Conservation (phyloP, 2,888 invertebrate species). For the Tetheella fluctuosa region DNA sequence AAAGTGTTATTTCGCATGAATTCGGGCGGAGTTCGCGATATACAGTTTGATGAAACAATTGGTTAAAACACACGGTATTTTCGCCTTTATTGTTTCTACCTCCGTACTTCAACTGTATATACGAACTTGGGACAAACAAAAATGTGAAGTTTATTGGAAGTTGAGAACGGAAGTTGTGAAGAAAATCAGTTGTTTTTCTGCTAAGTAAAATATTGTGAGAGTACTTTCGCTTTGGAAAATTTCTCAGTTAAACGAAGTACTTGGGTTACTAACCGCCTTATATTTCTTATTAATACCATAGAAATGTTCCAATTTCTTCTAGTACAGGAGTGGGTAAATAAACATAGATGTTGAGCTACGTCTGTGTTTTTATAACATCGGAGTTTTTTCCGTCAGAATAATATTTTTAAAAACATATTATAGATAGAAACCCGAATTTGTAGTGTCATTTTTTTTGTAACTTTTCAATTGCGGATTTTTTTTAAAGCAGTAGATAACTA, state of each 20-base stretch:
- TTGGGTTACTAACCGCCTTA: not conserved
- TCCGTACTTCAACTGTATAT: constrained; percentile 1
- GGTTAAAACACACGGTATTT: constrained; percentile 49
- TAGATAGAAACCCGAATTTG: too few relatives aligned
- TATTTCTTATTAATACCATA: not conserved
- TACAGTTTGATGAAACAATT: constrained; percentile 67
- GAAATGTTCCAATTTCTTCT: not conserved
- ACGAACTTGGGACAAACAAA: constrained; percentile 11
- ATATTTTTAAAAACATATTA: too few relatives aligned
- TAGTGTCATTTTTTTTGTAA: too few relatives aligned
- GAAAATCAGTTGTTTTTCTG: constrained; percentile 12
- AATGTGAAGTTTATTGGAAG: constrained; percentile 12
- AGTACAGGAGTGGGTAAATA: too few relatives aligned
- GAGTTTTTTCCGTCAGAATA: too few relatives aligned
- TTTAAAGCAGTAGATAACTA: too few relatives aligned
- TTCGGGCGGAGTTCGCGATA: constrained; percentile 47
- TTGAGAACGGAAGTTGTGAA: constrained; percentile 10
- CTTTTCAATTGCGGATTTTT: too few relatives aligned
- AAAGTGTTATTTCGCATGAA: constrained; percentile 67
- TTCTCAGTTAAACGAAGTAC: not conserved
- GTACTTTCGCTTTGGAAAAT: not conserved
- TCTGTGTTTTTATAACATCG: too few relatives aligned
- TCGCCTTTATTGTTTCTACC: constrained; percentile 41
- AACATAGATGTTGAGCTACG: too few relatives aligned
- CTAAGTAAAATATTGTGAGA: constrained; percentile 11